Percentiles rank a stretch among this genome's conserved stretches.
Conservation (phyloP, 2,797 vertebrate genomes). For the Morelia viridis region DNA sequence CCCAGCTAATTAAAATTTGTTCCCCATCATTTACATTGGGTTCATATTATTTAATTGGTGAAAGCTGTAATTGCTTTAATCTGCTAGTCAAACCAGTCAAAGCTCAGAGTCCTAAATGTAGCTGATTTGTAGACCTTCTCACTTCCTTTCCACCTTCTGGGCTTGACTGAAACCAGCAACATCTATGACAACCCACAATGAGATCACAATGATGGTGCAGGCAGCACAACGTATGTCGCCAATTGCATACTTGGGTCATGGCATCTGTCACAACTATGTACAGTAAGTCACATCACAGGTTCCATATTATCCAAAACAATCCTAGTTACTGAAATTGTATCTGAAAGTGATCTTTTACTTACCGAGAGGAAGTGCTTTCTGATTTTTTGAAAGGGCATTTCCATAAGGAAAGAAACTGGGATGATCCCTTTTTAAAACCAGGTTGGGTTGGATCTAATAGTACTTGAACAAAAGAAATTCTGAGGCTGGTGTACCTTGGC, state of each 20-base stretch:
- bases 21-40: background rate
- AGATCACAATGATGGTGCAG: background rate
- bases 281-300: background rate
- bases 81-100: background rate
- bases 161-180: background rate
- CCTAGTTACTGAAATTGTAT: constrained; percentile 17
- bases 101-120: background rate
- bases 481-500: background rate
- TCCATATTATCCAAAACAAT: constrained; percentile 26
- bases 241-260: background rate
- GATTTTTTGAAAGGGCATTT: constrained; percentile 37
- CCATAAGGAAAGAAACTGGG: background rate
- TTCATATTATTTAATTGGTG: background rate
- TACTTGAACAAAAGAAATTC: background rate
- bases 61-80: background rate
- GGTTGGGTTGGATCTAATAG: background rate
- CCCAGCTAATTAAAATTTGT: background rate
- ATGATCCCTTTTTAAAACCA: background rate
- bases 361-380: constrained; percentile 20
- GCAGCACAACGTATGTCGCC: background rate
- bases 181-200: background rate
- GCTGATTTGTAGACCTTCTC: background rate
- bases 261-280: background rate
- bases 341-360: constrained; percentile 15
- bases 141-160: background rate